phyloP scores from a whole-genome alignment of 2,113 vertebrate genomes.

The Chaetodon trifascialis region DNA sequence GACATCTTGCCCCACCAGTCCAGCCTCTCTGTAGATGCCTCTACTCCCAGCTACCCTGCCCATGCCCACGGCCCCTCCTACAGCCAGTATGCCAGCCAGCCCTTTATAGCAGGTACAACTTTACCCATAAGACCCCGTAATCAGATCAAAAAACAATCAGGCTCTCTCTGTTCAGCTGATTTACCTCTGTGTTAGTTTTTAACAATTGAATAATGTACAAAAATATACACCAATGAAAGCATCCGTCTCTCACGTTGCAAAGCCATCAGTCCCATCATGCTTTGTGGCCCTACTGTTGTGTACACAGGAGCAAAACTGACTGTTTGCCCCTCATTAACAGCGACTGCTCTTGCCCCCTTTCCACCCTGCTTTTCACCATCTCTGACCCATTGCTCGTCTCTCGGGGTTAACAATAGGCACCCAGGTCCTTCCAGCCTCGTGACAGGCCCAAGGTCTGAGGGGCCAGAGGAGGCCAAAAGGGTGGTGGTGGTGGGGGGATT shows the following conservation, averaged over 20 bases:
- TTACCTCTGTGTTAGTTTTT: constrained; percentile 21
- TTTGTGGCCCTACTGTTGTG: constrained; percentile 55
- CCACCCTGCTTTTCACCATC: constrained; percentile 53
- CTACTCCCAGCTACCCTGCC: constrained; percentile 89
- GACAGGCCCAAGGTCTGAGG: constrained; percentile 66
- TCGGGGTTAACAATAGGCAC: constrained; percentile 73
- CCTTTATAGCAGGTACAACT: constrained; percentile 91
- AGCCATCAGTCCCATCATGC: constrained; percentile 44
- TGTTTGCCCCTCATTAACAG: constrained; percentile 73
- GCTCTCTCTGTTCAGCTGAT: constrained; percentile 33
- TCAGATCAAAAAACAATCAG: constrained; percentile 28
- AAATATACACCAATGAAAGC: constrained; percentile 31
- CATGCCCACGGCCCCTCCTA: constrained; percentile 87
- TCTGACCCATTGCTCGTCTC: constrained; percentile 63
- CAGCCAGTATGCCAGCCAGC: constrained; percentile 91
- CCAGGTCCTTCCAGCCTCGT: constrained; percentile 63
- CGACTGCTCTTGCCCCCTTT: constrained; percentile 38
- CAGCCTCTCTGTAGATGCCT: constrained; percentile 91
- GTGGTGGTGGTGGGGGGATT: constrained; percentile 3
- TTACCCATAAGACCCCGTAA: constrained; percentile 48
- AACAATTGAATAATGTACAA: background rate
- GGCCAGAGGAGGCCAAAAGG: constrained; percentile 50
- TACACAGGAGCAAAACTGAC: constrained; percentile 56
- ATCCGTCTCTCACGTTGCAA: constrained; percentile 23
- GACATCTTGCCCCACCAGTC: constrained; percentile 91